Conservation (phyloP, 2,797 vertebrate species). For the Ptychadena robeensis region DNA sequence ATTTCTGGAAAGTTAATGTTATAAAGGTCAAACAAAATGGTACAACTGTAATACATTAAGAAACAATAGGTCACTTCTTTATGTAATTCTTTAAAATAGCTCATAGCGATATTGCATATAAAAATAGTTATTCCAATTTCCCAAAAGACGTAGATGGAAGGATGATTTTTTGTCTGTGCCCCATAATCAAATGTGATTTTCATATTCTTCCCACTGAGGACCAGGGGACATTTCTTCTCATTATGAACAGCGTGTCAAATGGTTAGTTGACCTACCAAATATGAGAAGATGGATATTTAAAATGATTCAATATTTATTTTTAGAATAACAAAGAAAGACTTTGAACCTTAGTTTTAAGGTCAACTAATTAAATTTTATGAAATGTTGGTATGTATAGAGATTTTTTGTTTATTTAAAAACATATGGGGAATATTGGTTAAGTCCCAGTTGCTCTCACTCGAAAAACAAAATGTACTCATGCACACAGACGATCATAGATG, state of each 20-base stretch:
- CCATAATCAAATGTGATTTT: background rate
- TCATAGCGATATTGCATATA: constrained; percentile 16
- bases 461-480: background rate
- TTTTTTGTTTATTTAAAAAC: background rate
- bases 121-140: constrained; percentile 9
- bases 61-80: constrained; percentile 13
- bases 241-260: too few relatives aligned
- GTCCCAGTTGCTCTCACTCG: background rate
- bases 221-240: background rate
- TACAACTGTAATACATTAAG: constrained; percentile 1
- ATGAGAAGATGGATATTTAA: background rate
- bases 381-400: background rate
- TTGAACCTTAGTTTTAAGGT: background rate
- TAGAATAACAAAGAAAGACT: background rate
- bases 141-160: constrained; percentile 1
- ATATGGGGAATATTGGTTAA: background rate
- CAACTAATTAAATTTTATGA: background rate
- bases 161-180: background rate
- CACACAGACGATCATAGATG: background rate
- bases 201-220: background rate
- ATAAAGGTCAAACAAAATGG: constrained; percentile 17
- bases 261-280: too few relatives aligned
- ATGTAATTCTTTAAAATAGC: constrained; percentile 6
- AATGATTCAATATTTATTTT: background rate
- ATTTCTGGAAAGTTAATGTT: background rate